These are phyloP conservation scores for Brachionichthys hirsutus DNA, from an alignment of 2,113 vertebrate genomes.

Conservation along the genomic window DNA sequence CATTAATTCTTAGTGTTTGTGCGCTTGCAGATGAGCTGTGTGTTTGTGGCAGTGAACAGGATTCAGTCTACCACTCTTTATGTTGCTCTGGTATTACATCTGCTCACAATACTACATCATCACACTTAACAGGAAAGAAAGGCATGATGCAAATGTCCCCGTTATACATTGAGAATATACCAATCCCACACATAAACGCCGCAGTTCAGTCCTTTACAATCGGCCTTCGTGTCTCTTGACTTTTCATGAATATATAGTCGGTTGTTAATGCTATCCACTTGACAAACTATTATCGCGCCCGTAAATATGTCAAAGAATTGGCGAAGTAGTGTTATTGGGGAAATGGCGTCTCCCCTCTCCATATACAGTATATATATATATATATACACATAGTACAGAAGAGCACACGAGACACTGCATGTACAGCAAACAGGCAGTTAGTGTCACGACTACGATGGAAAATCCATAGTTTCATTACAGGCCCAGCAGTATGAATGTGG, in stretches of 20 bases:
- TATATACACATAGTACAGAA: constrained; percentile 39
- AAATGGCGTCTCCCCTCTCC: constrained; percentile 20
- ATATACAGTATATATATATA: too few species aligned
- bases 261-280: constrained; percentile 24
- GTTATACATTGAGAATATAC: background rate
- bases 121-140: too few species aligned
- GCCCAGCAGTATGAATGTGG: constrained; percentile 70
- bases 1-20: constrained; percentile 49
- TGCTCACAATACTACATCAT: too few species aligned
- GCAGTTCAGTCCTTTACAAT: background rate
- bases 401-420: constrained; percentile 48
- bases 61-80: constrained; percentile 19
- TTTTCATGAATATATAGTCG: background rate
- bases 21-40: constrained; percentile 37
- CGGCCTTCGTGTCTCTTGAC: background rate
- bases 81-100: constrained; percentile 1
- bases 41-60: constrained; percentile 17
- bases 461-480: constrained; percentile 81
- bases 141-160: background rate
- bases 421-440: constrained; percentile 67
- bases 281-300: constrained; percentile 12
- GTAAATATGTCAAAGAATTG: constrained; percentile 36
- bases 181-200: too few species aligned
- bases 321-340: constrained; percentile 14
- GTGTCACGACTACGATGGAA: constrained; percentile 70